phyloP scores from a whole-genome alignment of 1,140 invertebrate genomes.

The Conopomorpha cramerella region DNA sequence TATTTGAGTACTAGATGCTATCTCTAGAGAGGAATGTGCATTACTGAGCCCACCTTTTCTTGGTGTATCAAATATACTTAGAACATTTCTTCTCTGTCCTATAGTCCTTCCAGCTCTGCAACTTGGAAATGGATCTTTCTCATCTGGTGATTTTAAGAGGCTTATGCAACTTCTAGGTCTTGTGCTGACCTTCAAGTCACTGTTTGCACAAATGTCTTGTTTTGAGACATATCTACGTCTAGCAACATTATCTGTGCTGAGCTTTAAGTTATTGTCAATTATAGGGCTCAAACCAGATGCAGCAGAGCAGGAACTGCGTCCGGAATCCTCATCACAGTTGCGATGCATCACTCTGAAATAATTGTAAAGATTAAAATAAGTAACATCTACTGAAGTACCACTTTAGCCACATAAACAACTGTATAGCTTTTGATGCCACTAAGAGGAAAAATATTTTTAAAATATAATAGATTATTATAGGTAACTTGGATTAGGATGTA shows the following conservation, averaged over 20 bases:
- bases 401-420: background rate
- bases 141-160: constrained; percentile 45
- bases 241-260: constrained; percentile 10
- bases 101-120: constrained; percentile 24
- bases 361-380: constrained; percentile 1
- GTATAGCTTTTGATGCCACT: too few relatives aligned
- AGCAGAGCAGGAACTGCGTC: constrained; percentile 52
- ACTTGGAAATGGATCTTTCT: constrained; percentile 46
- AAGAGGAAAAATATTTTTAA: background rate
- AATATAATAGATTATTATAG: background rate
- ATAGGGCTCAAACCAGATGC: constrained; percentile 33
- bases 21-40: constrained; percentile 52
- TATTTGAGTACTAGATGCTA: constrained; percentile 48
- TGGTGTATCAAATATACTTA: constrained; percentile 34
- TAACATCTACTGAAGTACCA: background rate
- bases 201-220: constrained; percentile 47
- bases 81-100: constrained; percentile 26
- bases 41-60: constrained; percentile 46
- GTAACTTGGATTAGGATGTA: too few relatives aligned
- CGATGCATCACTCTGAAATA: constrained; percentile 32
- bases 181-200: constrained; percentile 45
- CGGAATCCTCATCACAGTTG: constrained; percentile 50
- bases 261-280: constrained; percentile 21
- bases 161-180: constrained; percentile 39
- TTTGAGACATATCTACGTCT: constrained; percentile 19